These are phyloP conservation scores for Benthosema pterotum DNA, from an alignment of 2,797 vertebrate genomes.

Conservation along the genomic window DNA sequence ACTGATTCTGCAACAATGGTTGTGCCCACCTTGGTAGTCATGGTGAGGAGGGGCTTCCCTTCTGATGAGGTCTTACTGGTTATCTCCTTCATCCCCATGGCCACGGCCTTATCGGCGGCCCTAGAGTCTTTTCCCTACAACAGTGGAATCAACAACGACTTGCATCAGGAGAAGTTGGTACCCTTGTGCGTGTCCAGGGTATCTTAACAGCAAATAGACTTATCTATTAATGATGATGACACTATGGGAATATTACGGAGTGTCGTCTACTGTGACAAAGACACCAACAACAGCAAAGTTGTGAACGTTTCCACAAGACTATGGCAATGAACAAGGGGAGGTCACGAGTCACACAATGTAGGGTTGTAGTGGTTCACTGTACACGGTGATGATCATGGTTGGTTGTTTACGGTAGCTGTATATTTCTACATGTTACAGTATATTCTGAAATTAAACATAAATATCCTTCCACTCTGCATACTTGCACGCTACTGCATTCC, in stretches of 20 bases:
- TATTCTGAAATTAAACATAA: too few relatives aligned
- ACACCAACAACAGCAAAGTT: slow-evolving; percentile 50
- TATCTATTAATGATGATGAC: slow-evolving; percentile 56
- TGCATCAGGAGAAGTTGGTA: slow-evolving; percentile 88
- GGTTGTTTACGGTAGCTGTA: slow-evolving; percentile 34
- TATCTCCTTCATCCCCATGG: slow-evolving; percentile 99
- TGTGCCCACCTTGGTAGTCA: slow-evolving; percentile 99
- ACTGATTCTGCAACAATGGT: slow-evolving; percentile 64
- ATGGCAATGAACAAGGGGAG: slow-evolving; percentile 62
- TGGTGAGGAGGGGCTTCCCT: slow-evolving; percentile 99
- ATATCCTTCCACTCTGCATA: too few relatives aligned
- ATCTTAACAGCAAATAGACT: slow-evolving; percentile 65
- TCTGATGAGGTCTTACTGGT: slow-evolving; percentile 99
- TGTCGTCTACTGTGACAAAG: slow-evolving; percentile 56
- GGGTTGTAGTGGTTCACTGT: slow-evolving; percentile 51
- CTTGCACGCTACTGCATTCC: too few relatives aligned
- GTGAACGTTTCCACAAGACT: slow-evolving; percentile 71
- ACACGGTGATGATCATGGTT: slow-evolving; percentile 60
- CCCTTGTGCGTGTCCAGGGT: slow-evolving; percentile 53
- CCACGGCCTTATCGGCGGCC: slow-evolving; percentile 99
- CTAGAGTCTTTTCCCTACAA: slow-evolving; percentile 99
- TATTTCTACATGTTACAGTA: slow-evolving; percentile 18
- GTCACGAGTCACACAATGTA: slow-evolving; percentile 61
- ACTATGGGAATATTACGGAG: slow-evolving; percentile 53
- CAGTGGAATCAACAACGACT: slow-evolving; percentile 99